These are phyloP conservation scores for Augochlorella aurata DNA, from an alignment of 2,888 invertebrate genomes.

Conservation along the genomic window DNA sequence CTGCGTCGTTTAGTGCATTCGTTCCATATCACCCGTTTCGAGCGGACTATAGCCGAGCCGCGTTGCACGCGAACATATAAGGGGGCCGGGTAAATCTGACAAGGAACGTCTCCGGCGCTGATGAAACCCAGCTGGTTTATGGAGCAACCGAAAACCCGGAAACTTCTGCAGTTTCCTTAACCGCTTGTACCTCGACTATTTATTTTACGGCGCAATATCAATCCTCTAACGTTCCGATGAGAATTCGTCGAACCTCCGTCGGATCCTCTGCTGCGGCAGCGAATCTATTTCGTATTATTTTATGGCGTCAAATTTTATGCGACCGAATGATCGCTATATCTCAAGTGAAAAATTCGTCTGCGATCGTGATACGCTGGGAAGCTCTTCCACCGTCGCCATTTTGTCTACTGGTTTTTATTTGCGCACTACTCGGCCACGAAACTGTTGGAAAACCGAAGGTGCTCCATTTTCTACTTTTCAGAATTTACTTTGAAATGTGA, in stretches of 20 bases:
- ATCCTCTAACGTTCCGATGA: not conserved
- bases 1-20: slow-evolving; percentile 19
- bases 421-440: too few species aligned
- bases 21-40: slow-evolving; percentile 14
- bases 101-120: not conserved
- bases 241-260: not conserved
- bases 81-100: not conserved
- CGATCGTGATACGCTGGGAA: too few species aligned
- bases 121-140: not conserved
- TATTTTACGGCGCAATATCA: not conserved
- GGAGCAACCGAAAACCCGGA: not conserved
- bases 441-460: too few species aligned
- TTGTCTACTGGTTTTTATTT: too few species aligned
- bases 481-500: too few species aligned
- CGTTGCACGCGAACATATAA: not conserved
- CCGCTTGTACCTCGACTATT: not conserved
- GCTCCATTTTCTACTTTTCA: too few species aligned
- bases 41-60: not conserved
- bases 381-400: too few species aligned
- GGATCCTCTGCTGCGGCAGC: too few species aligned
- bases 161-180: not conserved
- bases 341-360: too few species aligned
- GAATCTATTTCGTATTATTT: too few species aligned
- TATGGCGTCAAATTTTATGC: too few species aligned
- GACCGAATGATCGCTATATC: too few species aligned